These are phyloP conservation scores for Bothrops alternatus DNA, from an alignment of 2,797 vertebrate species.

Conservation along the genomic window DNA sequence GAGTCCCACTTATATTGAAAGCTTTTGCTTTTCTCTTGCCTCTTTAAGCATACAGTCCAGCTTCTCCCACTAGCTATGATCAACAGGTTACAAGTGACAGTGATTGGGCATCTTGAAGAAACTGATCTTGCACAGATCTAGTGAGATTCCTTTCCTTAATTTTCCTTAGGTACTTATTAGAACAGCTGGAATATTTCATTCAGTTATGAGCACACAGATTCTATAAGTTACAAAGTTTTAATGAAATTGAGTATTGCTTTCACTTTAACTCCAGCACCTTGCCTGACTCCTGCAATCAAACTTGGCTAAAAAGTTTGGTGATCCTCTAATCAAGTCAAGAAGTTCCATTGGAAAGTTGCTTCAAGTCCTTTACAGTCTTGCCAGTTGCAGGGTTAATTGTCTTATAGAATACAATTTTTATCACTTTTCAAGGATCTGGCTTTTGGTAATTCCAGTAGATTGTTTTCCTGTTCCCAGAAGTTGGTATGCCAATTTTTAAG, in stretches of 20 bases:
- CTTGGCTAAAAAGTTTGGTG: neutral
- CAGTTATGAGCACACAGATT: neutral
- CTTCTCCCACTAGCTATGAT: neutral
- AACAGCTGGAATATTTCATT: neutral
- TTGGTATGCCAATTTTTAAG: neutral
- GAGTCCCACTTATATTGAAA: neutral
- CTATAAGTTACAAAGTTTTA: neutral
- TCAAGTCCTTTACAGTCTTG: neutral
- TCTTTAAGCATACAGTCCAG: neutral
- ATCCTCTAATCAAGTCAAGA: neutral
- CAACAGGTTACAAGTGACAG: neutral
- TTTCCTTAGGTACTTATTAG: neutral
- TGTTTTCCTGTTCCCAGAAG: neutral
- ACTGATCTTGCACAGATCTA: neutral
- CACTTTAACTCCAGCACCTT: neutral
- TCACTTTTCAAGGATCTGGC: neutral
- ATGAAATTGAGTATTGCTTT: neutral
- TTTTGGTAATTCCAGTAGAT: neutral
- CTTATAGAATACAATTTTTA: neutral
- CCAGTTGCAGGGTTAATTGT: neutral
- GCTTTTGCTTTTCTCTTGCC: neutral
- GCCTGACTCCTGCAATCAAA: neutral
- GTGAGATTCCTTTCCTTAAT: neutral
- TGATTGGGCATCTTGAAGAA: neutral
- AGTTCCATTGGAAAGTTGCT: neutral